Conservation (phyloP, 1,140 invertebrate genomes). For the Anastrepha obliqua region DNA sequence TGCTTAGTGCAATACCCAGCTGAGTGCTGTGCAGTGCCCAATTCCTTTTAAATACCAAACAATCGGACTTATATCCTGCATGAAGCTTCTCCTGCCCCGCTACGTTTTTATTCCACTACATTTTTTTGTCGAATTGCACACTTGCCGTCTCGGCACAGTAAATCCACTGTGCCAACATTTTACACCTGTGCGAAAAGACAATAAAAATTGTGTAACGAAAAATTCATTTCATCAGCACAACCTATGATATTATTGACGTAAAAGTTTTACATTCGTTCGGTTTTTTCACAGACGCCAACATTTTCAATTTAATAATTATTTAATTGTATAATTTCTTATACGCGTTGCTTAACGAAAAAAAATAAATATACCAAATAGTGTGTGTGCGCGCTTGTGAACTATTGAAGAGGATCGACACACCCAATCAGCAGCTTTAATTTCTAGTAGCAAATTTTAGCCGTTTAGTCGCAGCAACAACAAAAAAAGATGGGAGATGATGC, state of each 20-base stretch:
- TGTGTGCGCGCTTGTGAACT: not conserved
- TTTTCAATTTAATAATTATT: not conserved
- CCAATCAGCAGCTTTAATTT: no score
- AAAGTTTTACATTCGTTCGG: slow-evolving; percentile 38
- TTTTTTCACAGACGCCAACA: slow-evolving; percentile 26
- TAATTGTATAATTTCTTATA: not conserved
- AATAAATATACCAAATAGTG: not conserved
- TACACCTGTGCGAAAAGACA: not conserved
- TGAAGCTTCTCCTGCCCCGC: no score
- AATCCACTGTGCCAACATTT: not conserved
- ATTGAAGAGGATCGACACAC: not conserved
- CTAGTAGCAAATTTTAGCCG: no score
- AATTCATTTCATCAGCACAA: slow-evolving; percentile 2
- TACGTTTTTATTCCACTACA: no score
- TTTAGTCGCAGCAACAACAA: no score
- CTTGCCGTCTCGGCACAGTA: not conserved
- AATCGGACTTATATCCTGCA: no score
- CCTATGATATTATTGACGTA: not conserved
- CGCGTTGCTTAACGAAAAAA: not conserved
- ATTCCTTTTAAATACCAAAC: no score
- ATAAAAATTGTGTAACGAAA: not conserved
- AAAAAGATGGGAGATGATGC: not conserved
- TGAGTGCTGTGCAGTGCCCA: no score
- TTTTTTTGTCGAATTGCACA: no score
- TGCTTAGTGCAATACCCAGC: no score